Conservation (phyloP, 2,888 invertebrate species). For the Polymixis lichenea region DNA sequence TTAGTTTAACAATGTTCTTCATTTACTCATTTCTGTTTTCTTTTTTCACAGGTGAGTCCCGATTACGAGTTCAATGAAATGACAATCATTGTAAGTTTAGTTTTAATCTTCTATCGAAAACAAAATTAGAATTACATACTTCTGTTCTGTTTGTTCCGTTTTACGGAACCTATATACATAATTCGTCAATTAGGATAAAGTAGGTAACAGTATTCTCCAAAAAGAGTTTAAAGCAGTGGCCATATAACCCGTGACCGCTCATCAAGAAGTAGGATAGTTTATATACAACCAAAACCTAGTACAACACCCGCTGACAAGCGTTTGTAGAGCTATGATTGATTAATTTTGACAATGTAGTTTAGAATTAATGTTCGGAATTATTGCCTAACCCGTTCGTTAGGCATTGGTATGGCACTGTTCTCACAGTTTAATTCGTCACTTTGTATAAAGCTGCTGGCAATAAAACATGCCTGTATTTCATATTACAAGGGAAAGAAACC, state of each 20-base stretch:
- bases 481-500: too few relatives aligned
- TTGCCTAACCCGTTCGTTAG: conserved; percentile 1
- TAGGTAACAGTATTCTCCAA: not conserved
- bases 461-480: conserved; percentile 1
- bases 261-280: not conserved
- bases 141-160: not conserved
- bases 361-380: conserved; percentile 17
- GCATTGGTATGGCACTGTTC: conserved; percentile 1
- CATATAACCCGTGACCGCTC: not conserved
- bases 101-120: conserved; percentile 41
- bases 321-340: conserved; percentile 33
- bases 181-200: not conserved
- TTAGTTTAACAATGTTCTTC: not conserved
- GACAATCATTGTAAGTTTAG: conserved; percentile 72
- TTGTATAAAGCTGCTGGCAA: not conserved
- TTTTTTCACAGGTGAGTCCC: conserved; percentile 83
- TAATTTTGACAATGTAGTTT: conserved; percentile 29
- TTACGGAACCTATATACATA: too few relatives aligned
- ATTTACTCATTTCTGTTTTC: conserved; percentile 53
- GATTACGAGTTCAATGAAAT: conserved; percentile 76
- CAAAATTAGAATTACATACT: not conserved
- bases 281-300: not conserved
- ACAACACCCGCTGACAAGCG: not conserved
- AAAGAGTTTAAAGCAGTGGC: not conserved
- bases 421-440: conserved; percentile 11